Base-by-base conservation (phyloP, 2,888 invertebrate species). In the Oligia strigilis region DNA sequence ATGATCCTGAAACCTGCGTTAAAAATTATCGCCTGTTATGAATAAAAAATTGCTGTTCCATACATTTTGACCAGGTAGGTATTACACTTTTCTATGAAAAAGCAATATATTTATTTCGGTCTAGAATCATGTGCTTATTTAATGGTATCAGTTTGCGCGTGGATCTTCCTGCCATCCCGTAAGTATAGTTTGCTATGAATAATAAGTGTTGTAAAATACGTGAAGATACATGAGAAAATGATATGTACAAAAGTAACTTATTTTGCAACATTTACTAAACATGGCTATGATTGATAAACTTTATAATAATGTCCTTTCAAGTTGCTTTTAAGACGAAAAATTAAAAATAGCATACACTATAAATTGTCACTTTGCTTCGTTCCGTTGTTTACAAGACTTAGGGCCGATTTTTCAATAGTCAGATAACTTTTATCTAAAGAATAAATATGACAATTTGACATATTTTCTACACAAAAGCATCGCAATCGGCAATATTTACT, bases 201-300 rank as follows among this genome's bases (percentile, higher is more conserved):
- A 70, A 65, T 65, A 80, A 73, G 23, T 40, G 58, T 72, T 70
- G 58, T 13, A 66, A 76, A 62, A 71, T 46, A 72, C 8, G 11
- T 17, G 23, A 23, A 9, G 17, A 65, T 40, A 65, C 19, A 66
- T 19, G 36, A 66, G 0, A 58, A 49, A 19, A 49, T 17, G 9
- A 8, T 49, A 36, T 46, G 1, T 29, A 40, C n/a, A 66, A 14
- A 62, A 17, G 9, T 19, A 40, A 40, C 46, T 49, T 40, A 67
- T 66, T 67, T 71, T 64, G 1, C 70, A 75, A 66, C 73, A 75
- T 46, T 83, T 64, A 86, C 40, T 74, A 86, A 78, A 29, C 72
- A 60, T 13, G 11, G 8, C n/a, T 29, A 65, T 70, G 84, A 79
- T 29, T 69, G 55, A 65, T 55, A 0, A 0, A 17, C 19, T 75